Base-by-base conservation (phyloP, 2,888 invertebrate genomes). In the Ophion ellenae region DNA sequence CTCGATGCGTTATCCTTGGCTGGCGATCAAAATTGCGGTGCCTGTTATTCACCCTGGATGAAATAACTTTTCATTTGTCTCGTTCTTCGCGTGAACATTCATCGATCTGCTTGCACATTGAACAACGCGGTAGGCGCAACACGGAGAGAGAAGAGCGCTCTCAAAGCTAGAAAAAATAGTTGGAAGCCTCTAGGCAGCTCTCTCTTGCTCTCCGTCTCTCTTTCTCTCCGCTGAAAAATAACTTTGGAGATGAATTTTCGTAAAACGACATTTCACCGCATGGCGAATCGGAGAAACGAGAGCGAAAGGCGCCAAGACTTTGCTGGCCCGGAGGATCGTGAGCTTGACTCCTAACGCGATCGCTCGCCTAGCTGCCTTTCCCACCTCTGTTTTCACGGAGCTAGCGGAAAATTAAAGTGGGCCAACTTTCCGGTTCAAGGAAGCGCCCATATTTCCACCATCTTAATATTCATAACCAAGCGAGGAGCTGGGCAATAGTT, bases 391-490 rank as follows among this genome's bases (percentile, higher is more conserved):
- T 86, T 86, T 85, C 81, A 83, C 78, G 87, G 86, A 89, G 89
- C 91, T 90, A 90, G 90, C 91, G 91, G 91, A 91, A 91, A 91
- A 91, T 91, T 91, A 90, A 88, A 90, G 90, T 87, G 89, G 90
- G 87, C 88, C 89, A 89, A 90, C 90, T 90, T 90, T 89, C 89
- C 89, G 89, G 86, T 84, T 84, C 88, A 86, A 61, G 84, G 87
- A 89, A 89, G 88, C 86, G 66, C 84, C 89, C 90, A 89, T 89
- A 88, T 89, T 89, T 89, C 87, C 85, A 89, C 85, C 88, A 85
- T 88, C 90, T 91, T 90, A 91, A 90, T 91, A 91, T 91, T 91
- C 91, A 91, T 90, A 90, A 90, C 89, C 84, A 84, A 79, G 83
- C 81, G 88, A 88, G 88, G 87, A 87, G 83, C 83, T 79, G 85